These are phyloP conservation scores for Sclerurus mexicanus DNA, from an alignment of 2,113 vertebrate species.

Conservation along the genomic window DNA sequence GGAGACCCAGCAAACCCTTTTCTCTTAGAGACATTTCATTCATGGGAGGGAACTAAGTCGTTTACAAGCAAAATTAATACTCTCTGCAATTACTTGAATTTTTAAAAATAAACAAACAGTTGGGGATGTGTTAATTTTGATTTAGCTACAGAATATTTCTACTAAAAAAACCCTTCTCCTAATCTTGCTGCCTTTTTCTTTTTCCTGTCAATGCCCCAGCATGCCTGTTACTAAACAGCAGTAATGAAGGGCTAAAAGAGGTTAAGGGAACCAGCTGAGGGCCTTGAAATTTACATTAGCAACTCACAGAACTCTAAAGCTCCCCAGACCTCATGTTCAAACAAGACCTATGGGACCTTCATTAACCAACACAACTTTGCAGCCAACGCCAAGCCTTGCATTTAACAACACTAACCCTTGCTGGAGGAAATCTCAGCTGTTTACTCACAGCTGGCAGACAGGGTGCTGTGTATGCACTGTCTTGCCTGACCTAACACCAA, in stretches of 20 bases:
- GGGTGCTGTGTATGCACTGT: fast-evolving
- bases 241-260: not conserved
- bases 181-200: not conserved
- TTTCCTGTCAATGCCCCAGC: not conserved
- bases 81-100: not conserved
- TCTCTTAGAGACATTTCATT: not conserved
- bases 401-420: not conserved
- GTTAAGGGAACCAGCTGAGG: not conserved
- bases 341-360: not conserved
- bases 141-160: not conserved
- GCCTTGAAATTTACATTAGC: not conserved
- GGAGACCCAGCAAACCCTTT: not conserved
- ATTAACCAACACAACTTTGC: not conserved
- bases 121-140: not conserved
- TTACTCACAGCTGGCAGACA: not conserved
- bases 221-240: not conserved
- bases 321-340: not conserved
- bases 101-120: not conserved
- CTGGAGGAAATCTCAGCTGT: not conserved
- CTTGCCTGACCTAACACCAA: not conserved
- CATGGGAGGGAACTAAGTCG: not conserved
- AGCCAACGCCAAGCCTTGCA: not conserved
- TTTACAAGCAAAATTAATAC: not conserved
- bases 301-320: not conserved
- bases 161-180: not conserved